phyloP scores from a whole-genome alignment of 2,797 vertebrate species.

The Otolemur crassicaudatus region DNA sequence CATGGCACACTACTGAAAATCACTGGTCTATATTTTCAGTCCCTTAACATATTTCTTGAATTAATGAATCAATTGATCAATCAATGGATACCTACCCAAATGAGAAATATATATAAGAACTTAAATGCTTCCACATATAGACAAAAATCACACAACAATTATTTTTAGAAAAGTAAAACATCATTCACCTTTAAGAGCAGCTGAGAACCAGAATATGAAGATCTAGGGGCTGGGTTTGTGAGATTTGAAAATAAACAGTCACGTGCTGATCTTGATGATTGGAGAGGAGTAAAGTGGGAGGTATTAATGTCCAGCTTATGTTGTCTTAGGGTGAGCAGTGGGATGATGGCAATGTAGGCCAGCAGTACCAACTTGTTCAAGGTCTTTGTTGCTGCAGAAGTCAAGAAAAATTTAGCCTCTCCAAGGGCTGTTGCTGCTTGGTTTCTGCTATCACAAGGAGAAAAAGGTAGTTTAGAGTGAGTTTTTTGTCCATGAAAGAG shows the following conservation, averaged over 20 bases:
- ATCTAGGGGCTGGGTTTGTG: slow-evolving; percentile 23
- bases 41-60: slow-evolving; percentile 34
- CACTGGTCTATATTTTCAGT: background rate
- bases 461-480: slow-evolving; percentile 45
- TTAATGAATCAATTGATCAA: slow-evolving; percentile 29
- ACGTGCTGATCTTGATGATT: slow-evolving; percentile 54
- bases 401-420: slow-evolving; percentile 68
- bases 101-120: slow-evolving; percentile 1
- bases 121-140: background rate
- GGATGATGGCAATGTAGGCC: background rate
- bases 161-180: slow-evolving; percentile 52
- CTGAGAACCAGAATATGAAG: slow-evolving; percentile 57
- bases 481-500: slow-evolving; percentile 20
- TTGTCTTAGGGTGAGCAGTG: slow-evolving; percentile 15
- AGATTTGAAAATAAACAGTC: slow-evolving; percentile 75
- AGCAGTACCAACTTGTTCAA: slow-evolving; percentile 59
- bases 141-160: slow-evolving; percentile 43
- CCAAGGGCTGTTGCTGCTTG: slow-evolving; percentile 55
- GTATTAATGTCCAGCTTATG: slow-evolving; percentile 52
- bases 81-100: slow-evolving; percentile 1
- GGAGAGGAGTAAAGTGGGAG: slow-evolving; percentile 49
- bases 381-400: slow-evolving; percentile 48
- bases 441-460: slow-evolving; percentile 62
- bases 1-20: too few relatives aligned
- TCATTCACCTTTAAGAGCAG: slow-evolving; percentile 76